Base-by-base conservation (phyloP, 2,888 invertebrate species). In the Prostheceraeus crozeri region DNA sequence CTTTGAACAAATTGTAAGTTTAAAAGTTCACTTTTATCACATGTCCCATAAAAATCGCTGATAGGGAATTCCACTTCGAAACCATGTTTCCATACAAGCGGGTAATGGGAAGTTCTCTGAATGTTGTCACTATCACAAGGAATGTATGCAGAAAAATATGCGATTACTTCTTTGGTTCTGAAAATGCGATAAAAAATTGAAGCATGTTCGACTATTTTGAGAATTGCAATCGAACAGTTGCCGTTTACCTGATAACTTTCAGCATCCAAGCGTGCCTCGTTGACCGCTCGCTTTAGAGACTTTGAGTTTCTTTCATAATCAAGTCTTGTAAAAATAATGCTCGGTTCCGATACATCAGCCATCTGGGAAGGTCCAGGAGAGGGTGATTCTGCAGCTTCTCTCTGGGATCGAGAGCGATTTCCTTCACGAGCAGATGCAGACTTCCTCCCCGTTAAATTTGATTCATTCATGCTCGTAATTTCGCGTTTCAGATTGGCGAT, bases 261-360 rank as follows among this genome's bases (percentile, higher is more conserved):
- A 4, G 57, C 16, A 23, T 60, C 59, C 14, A 68, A 35, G 35
- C 64, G 54, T 10, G 62, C 16, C 21, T 68, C 65, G 30, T 62
- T 60, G 3, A 67, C 61, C 19, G 74, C 74, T 62, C 69, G 67
- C 66, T 73, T 73, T 70, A 75, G 69, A 11, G 69, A 70, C 63
- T 73, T 73, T 19, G 72, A 69, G 63, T 75, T 75, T 48, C 74
- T 65, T 60, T 75, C 74, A 1, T 70, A 70, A 64, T 75, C 74
- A 6, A 74, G 64, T 25, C 74, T 63, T 1, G 75, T 74, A 65
- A 75, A 75, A 72, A 75, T 72, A 3, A 75, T 64, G 1, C 71
- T 68, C 1, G 70, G 66, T 16, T 71, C 69, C 23, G 11, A 45
- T 10, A 45, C 11, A 11, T 10, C 8, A 14, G 16, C 10, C 11